A percentile compares a stretch with the other conserved stretches of the same genome.
Evolutionary conservation across 1,140 invertebrate species (phyloP).

Genomic region (Ptiloglossa arizonensis): DNA sequence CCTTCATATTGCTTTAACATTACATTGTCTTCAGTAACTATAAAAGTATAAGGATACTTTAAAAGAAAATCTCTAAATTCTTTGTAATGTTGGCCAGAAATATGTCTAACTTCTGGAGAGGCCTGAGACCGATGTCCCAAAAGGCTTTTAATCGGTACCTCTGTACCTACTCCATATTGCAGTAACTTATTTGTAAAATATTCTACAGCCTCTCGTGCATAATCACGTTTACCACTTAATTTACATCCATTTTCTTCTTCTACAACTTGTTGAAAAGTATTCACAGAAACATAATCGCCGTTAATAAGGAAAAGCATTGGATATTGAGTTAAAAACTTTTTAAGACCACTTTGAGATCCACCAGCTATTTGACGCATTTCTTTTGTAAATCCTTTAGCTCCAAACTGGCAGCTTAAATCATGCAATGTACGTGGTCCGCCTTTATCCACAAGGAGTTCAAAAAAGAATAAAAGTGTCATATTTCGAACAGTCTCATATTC

Average conservation of each 20-base stretch:
- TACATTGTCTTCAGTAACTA: constrained; percentile 93
- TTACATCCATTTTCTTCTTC: constrained; percentile 80
- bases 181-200: constrained; percentile 96
- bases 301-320: constrained; percentile 95
- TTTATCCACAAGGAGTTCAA: constrained; percentile 96
- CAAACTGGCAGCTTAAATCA: constrained; percentile 97
- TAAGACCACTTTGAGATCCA: constrained; percentile 95
- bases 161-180: constrained; percentile 93
- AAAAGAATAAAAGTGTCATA: constrained; percentile 97
- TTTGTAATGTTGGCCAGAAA: constrained; percentile 95
- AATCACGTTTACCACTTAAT: constrained; percentile 88
- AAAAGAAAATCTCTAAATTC: constrained; percentile 96
- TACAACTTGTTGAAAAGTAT: constrained; percentile 86
- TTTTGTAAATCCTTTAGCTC: constrained; percentile 97
- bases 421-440: constrained; percentile 96
- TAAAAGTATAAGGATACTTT: constrained; percentile 93
- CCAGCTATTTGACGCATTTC: constrained; percentile 97
- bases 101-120: constrained; percentile 96
- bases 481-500: constrained; percentile 97
- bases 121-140: constrained; percentile 96
- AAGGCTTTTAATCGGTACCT: constrained; percentile 96
- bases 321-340: constrained; percentile 95
- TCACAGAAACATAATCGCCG: constrained; percentile 95
- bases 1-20: constrained; percentile 86
- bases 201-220: constrained; percentile 95